These are phyloP conservation scores for Sebastes iracundus DNA, from an alignment of 2,797 vertebrate genomes.

Conservation along the genomic window DNA sequence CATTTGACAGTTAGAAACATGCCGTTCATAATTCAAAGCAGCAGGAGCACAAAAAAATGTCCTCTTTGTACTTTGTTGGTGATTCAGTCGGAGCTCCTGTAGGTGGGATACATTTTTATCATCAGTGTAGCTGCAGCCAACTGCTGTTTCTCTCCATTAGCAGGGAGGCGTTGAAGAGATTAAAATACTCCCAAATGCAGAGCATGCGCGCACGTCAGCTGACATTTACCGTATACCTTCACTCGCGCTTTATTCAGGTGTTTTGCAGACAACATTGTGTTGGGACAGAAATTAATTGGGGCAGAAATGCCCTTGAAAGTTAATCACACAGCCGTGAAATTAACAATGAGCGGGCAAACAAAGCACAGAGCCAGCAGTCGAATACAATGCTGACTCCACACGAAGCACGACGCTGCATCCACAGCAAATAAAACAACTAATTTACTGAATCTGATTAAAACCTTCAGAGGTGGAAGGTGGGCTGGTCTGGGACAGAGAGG, in stretches of 20 bases:
- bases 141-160: slow-evolving; percentile 11
- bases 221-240: slow-evolving; percentile 41
- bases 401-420: slow-evolving; percentile 1
- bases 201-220: slow-evolving; percentile 9
- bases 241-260: slow-evolving; percentile 40
- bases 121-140: slow-evolving; percentile 5
- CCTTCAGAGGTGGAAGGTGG: neutral
- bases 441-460: slow-evolving; percentile 9
- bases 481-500: neutral
- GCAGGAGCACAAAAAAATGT: neutral
- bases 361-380: slow-evolving; percentile 9
- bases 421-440: slow-evolving; percentile 36
- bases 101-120: slow-evolving; percentile 31
- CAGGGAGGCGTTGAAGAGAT: slow-evolving; percentile 24
- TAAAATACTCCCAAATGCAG: slow-evolving; percentile 9
- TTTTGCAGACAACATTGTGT: slow-evolving; percentile 49
- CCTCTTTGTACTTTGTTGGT: slow-evolving; percentile 6
- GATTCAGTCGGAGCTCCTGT: slow-evolving; percentile 7
- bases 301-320: slow-evolving; percentile 69
- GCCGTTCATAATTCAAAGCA: slow-evolving; percentile 36
- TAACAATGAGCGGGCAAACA: slow-evolving; percentile 48
- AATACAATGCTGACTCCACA: slow-evolving; percentile 49
- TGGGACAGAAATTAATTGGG: slow-evolving; percentile 56
- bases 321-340: slow-evolving; percentile 71
- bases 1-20: slow-evolving; percentile 20